phyloP scores from a whole-genome alignment of 2,888 invertebrate genomes.

The Philopedon plagiatum region DNA sequence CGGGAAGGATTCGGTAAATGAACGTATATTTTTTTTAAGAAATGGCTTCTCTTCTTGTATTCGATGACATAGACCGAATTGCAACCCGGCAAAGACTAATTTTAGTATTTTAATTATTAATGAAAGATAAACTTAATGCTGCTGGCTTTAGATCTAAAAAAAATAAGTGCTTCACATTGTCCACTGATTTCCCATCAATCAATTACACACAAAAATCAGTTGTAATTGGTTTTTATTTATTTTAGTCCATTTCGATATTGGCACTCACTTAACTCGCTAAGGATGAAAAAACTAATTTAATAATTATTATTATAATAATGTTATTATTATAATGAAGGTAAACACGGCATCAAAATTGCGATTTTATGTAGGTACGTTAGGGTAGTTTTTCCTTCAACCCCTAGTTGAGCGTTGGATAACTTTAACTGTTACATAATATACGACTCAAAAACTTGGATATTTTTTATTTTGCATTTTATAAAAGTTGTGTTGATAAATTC shows the following conservation, averaged over 20 bases:
- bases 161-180: conserved; percentile 34
- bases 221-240: neutral
- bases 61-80: no score
- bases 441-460: no score
- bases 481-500: no score
- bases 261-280: conserved; percentile 32
- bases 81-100: no score
- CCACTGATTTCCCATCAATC: conserved; percentile 43
- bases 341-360: conserved; percentile 16
- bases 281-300: conserved; percentile 12
- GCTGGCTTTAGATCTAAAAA: conserved; percentile 11
- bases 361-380: conserved; percentile 6
- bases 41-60: no score
- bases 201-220: conserved; percentile 33
- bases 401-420: neutral
- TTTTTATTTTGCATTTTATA: no score
- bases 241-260: conserved; percentile 28
- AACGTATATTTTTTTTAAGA: no score
- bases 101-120: no score
- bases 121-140: neutral
- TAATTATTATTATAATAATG: conserved; percentile 18
- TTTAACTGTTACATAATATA: conserved; percentile 1
- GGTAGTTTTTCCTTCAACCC: neutral
- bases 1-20: no score
- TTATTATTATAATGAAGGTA: conserved; percentile 20